A percentile compares a stretch with the other conserved stretches of the same genome.
phyloP scores from a whole-genome alignment of 2,797 vertebrate species.

The Rhinella marina region DNA sequence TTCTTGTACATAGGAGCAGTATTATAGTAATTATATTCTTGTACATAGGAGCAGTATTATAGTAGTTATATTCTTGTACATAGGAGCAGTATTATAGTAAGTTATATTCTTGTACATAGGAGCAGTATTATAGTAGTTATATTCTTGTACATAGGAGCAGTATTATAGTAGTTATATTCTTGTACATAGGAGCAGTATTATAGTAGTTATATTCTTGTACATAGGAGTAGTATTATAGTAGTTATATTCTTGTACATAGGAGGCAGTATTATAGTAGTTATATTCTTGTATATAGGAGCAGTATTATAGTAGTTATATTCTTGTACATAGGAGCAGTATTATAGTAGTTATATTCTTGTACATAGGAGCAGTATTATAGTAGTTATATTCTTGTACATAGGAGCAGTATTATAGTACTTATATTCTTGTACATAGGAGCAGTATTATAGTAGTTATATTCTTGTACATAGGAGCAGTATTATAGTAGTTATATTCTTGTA shows the following conservation, averaged over 20 bases:
- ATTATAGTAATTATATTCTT: constrained; percentile 11
- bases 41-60: constrained; percentile 6
- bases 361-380: constrained; percentile 6
- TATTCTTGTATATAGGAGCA: neutral
- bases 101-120: constrained; percentile 5
- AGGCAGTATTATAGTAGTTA: constrained; percentile 4
- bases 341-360: neutral
- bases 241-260: constrained; percentile 10
- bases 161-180: neutral
- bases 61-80: constrained; percentile 1
- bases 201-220: constrained; percentile 7
- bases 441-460: neutral
- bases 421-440: neutral
- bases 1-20: neutral
- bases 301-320: constrained; percentile 11
- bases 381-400: neutral
- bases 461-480: constrained; percentile 3
- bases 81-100: constrained; percentile 2
- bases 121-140: neutral
- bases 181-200: neutral
- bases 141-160: neutral
- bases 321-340: too few relatives aligned
- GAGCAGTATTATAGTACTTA: neutral
- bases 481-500: neutral
- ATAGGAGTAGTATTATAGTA: neutral